Percentiles rank a stretch among this genome's conserved stretches.
phyloP scores from a whole-genome alignment of 2,888 invertebrate species.

The Lumbricus terrestris region DNA sequence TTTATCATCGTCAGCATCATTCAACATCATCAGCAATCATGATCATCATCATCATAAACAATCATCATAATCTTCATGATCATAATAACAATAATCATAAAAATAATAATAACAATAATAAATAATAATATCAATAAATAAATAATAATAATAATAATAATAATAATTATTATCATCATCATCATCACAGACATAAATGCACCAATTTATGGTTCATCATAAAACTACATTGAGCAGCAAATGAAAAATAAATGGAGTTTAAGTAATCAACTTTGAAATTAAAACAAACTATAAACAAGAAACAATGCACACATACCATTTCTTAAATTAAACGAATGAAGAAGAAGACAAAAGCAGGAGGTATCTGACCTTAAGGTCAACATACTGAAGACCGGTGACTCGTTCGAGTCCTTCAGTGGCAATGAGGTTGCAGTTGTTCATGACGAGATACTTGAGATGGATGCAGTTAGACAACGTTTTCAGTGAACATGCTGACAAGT shows the following conservation, averaged over 20 bases:
- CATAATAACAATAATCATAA: too few relatives aligned
- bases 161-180: not conserved
- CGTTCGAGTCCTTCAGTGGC: not conserved
- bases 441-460: constrained; percentile 3
- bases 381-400: not conserved
- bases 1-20: not conserved
- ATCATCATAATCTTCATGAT: too few relatives aligned
- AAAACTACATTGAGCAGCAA: not conserved
- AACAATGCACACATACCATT: not conserved
- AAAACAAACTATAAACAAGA: not conserved
- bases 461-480: not conserved
- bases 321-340: not conserved
- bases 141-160: too few relatives aligned
- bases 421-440: not conserved
- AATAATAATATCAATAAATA: too few relatives aligned
- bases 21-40: too few relatives aligned
- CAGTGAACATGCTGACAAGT: constrained; percentile 6
- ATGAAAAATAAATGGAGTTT: not conserved
- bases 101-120: too few relatives aligned
- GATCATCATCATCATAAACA: too few relatives aligned
- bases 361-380: not conserved
- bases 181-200: not conserved
- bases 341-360: not conserved
- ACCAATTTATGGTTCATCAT: not conserved
- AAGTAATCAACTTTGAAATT: not conserved